A percentile compares a stretch with the other conserved stretches of the same genome.
Evolutionary conservation across 1,140 invertebrate genomes (phyloP).

Genomic region (Brachionus asplanchnoidis): DNA sequence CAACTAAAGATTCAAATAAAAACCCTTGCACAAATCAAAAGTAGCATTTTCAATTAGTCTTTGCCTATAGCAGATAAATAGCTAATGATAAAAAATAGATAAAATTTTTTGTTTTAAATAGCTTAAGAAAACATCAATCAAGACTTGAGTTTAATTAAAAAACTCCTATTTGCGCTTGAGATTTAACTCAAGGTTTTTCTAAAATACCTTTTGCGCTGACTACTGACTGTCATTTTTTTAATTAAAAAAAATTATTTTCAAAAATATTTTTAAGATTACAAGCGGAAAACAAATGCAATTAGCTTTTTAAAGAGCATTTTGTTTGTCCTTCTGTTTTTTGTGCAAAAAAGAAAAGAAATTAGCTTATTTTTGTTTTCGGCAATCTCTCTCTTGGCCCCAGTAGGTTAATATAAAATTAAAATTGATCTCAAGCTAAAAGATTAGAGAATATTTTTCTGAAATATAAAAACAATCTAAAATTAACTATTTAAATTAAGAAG

Average conservation of each 20-base stretch:
- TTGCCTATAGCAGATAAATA: conserved; percentile 12
- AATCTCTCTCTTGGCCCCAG: background rate
- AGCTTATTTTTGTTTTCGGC: background rate
- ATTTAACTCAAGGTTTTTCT: background rate
- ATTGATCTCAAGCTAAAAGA: background rate
- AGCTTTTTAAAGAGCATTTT: background rate
- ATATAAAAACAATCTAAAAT: background rate
- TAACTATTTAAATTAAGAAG: conserved; percentile 3
- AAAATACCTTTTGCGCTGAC: background rate
- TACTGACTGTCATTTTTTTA: background rate
- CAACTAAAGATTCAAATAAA: background rate
- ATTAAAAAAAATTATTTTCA: background rate
- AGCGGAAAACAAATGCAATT: background rate
- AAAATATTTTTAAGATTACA: background rate
- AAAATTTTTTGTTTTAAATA: conserved; percentile 12
- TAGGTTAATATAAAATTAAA: background rate
- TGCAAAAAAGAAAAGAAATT: background rate
- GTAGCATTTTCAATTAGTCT: conserved; percentile 17
- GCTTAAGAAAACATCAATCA: conserved; percentile 29
- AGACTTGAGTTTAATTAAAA: conserved; percentile 25
- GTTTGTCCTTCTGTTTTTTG: background rate
- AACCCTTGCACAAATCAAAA: background rate
- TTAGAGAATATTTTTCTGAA: background rate
- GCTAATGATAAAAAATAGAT: background rate
- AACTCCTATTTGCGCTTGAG: background rate